Conservation (phyloP, 2,888 invertebrate species). For the Hirtodrosophila duncani region DNA sequence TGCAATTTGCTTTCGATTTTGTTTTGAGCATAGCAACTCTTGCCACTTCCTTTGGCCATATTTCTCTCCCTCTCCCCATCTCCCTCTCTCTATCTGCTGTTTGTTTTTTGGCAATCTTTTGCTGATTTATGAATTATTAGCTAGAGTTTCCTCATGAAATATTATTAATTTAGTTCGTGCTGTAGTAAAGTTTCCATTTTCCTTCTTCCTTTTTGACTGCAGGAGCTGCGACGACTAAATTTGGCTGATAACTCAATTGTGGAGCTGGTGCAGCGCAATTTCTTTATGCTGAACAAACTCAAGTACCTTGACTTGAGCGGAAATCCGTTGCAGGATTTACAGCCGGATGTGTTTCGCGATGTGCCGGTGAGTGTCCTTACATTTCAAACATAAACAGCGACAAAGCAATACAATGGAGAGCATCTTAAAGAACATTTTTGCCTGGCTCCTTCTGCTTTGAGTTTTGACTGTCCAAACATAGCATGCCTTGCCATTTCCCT, state of each 20-base stretch:
- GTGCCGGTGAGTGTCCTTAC: slow-evolving; percentile 79
- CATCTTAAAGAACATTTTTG: no score
- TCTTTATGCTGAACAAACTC: slow-evolving; percentile 86
- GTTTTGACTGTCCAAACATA: no score
- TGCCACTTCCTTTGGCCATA: slow-evolving; percentile 16
- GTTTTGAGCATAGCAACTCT: slow-evolving; percentile 30
- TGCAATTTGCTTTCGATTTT: slow-evolving; percentile 70
- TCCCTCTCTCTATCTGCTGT: slow-evolving; percentile 1
- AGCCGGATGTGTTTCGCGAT: slow-evolving; percentile 89
- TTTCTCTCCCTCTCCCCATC: slow-evolving; percentile 1
- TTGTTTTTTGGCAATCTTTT: slow-evolving; percentile 39
- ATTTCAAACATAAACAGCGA: slow-evolving; percentile 10
- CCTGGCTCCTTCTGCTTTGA: no score
- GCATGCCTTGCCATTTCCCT: no score
- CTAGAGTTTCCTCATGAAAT: slow-evolving; percentile 43
- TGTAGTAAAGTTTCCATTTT: slow-evolving; percentile 41
- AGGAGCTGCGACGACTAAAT: slow-evolving; percentile 83
- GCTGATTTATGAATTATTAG: slow-evolving; percentile 66
- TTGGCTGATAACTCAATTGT: slow-evolving; percentile 84
- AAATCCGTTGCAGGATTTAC: slow-evolving; percentile 86
- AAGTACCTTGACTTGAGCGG: slow-evolving; percentile 86
- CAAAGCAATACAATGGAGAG: background rate
- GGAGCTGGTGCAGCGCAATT: slow-evolving; percentile 85
- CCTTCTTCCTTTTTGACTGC: slow-evolving; percentile 39
- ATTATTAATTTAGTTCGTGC: slow-evolving; percentile 63